These are phyloP conservation scores for Leucoma salicis DNA, from an alignment of 2,888 invertebrate species.

Conservation along the genomic window DNA sequence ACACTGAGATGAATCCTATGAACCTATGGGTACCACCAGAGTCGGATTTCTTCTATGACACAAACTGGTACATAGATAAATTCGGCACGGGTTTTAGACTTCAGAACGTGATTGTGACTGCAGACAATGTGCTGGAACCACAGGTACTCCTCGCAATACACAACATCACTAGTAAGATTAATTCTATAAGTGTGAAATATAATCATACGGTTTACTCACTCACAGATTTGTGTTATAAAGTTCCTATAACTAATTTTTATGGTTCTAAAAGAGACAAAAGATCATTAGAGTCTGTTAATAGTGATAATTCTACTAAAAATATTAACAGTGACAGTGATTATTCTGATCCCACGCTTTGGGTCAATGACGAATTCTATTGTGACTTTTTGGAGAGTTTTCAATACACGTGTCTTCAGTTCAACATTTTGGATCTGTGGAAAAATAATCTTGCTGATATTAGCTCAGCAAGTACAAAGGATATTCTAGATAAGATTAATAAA, in stretches of 20 bases:
- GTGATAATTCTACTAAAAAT: conserved; percentile 29
- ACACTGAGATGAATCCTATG: conserved; percentile 88
- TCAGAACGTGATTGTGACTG: conserved; percentile 84
- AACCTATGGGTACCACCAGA: conserved; percentile 89
- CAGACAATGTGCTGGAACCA: conserved; percentile 85
- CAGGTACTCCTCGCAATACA: conserved; percentile 77
- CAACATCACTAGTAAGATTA: conserved; percentile 76
- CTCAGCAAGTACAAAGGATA: conserved; percentile 82
- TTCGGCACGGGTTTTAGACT: conserved; percentile 84
- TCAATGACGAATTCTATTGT: conserved; percentile 84
- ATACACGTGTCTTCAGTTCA: conserved; percentile 83
- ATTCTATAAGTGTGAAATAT: conserved; percentile 54
- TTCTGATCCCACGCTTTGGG: conserved; percentile 82
- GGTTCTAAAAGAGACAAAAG: conserved; percentile 43
- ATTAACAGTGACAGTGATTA: conserved; percentile 47
- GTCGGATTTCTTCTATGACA: conserved; percentile 86
- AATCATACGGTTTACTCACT: conserved; percentile 46
- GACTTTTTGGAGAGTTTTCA: conserved; percentile 83
- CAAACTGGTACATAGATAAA: conserved; percentile 87
- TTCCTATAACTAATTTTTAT: conserved; percentile 70
- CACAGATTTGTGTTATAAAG: conserved; percentile 67
- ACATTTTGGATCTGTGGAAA: conserved; percentile 87
- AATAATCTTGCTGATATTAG: conserved; percentile 78
- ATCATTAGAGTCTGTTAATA: conserved; percentile 41
- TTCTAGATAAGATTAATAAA: conserved; percentile 83